These are phyloP conservation scores for Salpingus planirostris DNA, from an alignment of 2,888 invertebrate species.

Conservation along the genomic window DNA sequence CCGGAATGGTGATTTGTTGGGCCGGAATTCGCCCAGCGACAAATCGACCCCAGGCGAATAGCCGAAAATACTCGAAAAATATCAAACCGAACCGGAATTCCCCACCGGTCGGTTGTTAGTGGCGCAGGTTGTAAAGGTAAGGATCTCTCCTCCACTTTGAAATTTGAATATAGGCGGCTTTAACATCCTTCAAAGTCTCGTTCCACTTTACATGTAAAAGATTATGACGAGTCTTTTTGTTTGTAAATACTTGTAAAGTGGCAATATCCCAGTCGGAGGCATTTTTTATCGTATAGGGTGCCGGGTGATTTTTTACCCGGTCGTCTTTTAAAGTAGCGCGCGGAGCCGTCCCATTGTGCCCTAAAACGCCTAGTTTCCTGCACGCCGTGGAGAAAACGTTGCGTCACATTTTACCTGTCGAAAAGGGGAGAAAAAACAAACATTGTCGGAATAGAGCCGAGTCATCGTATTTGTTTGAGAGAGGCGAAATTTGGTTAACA, in stretches of 20 bases:
- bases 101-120: no score
- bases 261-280: conserved; percentile 11
- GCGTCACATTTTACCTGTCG: no score
- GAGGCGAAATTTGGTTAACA: conserved; percentile 4
- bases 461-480: conserved; percentile 4
- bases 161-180: conserved; percentile 7
- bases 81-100: no score
- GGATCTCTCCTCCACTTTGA: conserved; percentile 13
- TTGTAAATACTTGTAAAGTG: conserved; percentile 13
- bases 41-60: no score
- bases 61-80: no score
- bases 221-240: conserved; percentile 13
- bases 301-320: conserved; percentile 10
- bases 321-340: background rate
- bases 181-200: conserved; percentile 3
- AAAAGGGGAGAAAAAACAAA: conserved; percentile 6
- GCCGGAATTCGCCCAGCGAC: no score
- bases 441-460: conserved; percentile 7
- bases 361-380: background rate
- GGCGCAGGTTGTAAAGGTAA: no score
- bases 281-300: conserved; percentile 7
- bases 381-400: no score
- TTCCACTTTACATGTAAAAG: conserved; percentile 13
- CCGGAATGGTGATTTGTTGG: conserved; percentile 9
- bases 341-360: background rate